A percentile compares a stretch with the other conserved stretches of the same genome.
Conservation (phyloP, 2,797 vertebrate genomes). For the Darevskia mixta region DNA sequence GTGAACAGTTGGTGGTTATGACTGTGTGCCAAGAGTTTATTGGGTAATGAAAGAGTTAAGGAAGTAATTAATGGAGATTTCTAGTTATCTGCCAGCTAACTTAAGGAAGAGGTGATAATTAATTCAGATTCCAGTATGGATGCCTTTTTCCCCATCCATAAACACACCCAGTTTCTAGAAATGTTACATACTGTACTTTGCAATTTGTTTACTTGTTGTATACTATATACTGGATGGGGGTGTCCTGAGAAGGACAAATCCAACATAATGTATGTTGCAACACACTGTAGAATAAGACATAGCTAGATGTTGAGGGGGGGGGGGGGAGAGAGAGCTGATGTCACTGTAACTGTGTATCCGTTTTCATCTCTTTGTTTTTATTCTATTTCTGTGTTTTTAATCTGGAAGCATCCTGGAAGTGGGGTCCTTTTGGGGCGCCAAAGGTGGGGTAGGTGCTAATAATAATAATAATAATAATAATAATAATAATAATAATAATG, state of each 20-base stretch:
- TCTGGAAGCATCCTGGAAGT: not conserved
- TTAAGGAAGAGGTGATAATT: not conserved
- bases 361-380: not conserved
- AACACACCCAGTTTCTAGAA: conserved; percentile 47
- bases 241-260: not conserved
- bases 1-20: conserved; percentile 30
- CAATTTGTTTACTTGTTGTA: not conserved
- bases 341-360: not conserved
- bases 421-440: not conserved
- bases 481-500: not conserved
- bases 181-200: not conserved
- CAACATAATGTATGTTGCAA: not conserved
- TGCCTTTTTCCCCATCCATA: conserved; percentile 9
- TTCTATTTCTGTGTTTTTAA: not conserved
- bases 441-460: not conserved
- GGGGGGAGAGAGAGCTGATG: not conserved
- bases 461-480: no score
- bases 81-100: not conserved
- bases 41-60: not conserved
- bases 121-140: conserved; percentile 1
- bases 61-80: conserved; percentile 17
- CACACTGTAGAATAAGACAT: not conserved
- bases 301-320: not conserved
- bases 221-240: not conserved
- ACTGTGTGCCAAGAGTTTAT: conserved; percentile 15